phyloP scores from a whole-genome alignment of 2,797 vertebrate genomes.

The Ataeniobius toweri region DNA sequence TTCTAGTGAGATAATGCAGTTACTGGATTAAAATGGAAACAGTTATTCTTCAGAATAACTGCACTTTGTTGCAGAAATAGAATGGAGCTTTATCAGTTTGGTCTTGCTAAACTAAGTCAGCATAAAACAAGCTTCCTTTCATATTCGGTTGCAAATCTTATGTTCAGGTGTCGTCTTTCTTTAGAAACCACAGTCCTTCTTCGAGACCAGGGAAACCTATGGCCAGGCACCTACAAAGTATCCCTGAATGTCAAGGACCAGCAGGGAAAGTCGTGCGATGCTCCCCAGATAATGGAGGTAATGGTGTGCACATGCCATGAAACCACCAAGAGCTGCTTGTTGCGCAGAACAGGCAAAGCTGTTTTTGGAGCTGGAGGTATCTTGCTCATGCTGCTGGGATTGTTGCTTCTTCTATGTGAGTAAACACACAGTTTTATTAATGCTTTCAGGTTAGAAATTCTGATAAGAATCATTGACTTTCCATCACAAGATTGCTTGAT shows the following conservation, averaged over 20 bases:
- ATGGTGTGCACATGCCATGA: conserved; percentile 70
- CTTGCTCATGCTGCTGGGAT: conserved; percentile 75
- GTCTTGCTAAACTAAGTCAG: not conserved
- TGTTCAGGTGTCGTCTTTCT: not conserved
- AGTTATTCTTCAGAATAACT: not conserved
- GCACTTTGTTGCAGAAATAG: not conserved
- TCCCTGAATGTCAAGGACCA: conserved; percentile 70
- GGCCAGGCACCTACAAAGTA: conserved; percentile 76
- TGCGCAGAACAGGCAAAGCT: accelerated
- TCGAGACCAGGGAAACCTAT: conserved; percentile 58
- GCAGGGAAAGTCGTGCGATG: conserved; percentile 72
- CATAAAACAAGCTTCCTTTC: not conserved
- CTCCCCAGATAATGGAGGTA: conserved; percentile 64
- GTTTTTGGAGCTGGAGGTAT: conserved; percentile 66
- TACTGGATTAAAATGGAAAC: not conserved
- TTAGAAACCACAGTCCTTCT: conserved; percentile 75
- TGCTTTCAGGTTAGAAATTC: not conserved
- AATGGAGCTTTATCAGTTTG: not conserved
- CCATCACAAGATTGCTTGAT: not conserved
- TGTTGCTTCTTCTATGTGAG: conserved; percentile 82
- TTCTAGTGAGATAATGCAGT: not conserved
- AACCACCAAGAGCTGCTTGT: conserved; percentile 29
- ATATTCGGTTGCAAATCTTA: not conserved
- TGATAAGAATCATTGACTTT: not conserved
- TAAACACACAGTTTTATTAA: conserved; percentile 13